A percentile compares a stretch with the other conserved stretches of the same genome.
Evolutionary conservation across 2,888 invertebrate genomes (phyloP).

Genomic region (Tryphoninae sp.): DNA sequence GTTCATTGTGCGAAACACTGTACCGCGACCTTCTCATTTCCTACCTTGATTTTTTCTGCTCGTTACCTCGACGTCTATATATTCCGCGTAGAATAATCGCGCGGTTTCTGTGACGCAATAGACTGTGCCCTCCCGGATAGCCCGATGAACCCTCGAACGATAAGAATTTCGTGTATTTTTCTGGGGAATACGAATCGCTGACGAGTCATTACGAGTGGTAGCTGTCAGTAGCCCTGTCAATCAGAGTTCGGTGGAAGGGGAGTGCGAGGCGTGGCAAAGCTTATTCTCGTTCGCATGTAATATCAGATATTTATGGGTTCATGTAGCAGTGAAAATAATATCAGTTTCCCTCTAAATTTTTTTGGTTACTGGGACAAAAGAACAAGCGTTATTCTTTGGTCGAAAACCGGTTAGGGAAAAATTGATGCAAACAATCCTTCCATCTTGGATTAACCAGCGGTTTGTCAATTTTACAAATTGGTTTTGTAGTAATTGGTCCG

Average conservation of each 20-base stretch:
- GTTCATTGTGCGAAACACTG: not conserved
- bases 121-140: not conserved
- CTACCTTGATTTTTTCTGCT: not conserved
- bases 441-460: not conserved
- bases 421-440: too few relatives aligned
- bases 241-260: not conserved
- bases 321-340: too few relatives aligned
- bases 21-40: too few relatives aligned
- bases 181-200: not conserved
- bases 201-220: not conserved
- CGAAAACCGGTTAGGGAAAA: too few relatives aligned
- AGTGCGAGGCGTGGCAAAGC: conserved; percentile 33
- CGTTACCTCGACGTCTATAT: conserved; percentile 1
- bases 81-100: conserved; percentile 25
- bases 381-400: too few relatives aligned
- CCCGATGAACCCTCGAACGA: too few relatives aligned
- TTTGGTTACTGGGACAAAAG: too few relatives aligned
- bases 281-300: conserved; percentile 17
- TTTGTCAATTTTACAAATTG: conserved; percentile 31
- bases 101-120: conserved; percentile 44
- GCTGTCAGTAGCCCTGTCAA: not conserved
- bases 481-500: conserved; percentile 49
- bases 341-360: too few relatives aligned
- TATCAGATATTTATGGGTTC: too few relatives aligned
- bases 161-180: too few relatives aligned